Conservation (phyloP, 2,797 vertebrate species). For the Zenarchopterus dispar region DNA sequence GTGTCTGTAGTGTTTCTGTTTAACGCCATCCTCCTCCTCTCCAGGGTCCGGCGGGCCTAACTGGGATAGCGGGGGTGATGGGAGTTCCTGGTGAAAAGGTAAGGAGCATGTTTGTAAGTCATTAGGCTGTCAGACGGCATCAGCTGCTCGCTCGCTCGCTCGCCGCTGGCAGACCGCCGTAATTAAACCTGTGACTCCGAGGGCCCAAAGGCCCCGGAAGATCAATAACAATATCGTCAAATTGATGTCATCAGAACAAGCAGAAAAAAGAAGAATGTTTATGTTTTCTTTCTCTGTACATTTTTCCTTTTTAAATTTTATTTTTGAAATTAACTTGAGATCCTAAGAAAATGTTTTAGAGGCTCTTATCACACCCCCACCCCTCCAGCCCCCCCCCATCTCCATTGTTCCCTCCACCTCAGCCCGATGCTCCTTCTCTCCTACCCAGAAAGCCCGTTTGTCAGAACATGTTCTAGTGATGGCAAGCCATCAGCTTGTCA, state of each 20-base stretch:
- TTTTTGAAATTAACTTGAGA: too few relatives aligned
- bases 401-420: slow-evolving; percentile 19
- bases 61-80: slow-evolving; percentile 85
- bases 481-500: slow-evolving; percentile 54
- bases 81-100: slow-evolving; percentile 94
- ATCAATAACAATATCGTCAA: slow-evolving; percentile 53
- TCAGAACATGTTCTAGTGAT: slow-evolving; percentile 64
- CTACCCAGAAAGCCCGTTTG: slow-evolving; percentile 58
- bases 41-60: slow-evolving; percentile 88
- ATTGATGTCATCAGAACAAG: background rate
- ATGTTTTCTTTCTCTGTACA: too few relatives aligned
- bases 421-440: slow-evolving; percentile 27
- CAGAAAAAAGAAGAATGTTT: too few relatives aligned
- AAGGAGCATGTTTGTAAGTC: slow-evolving; percentile 64
- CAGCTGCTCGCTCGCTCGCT: slow-evolving; percentile 48
- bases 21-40: slow-evolving; percentile 15
- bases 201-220: slow-evolving; percentile 32
- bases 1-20: slow-evolving; percentile 37
- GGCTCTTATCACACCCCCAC: background rate
- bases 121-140: slow-evolving; percentile 77
- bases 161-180: slow-evolving; percentile 58
- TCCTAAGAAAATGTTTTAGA: too few relatives aligned
- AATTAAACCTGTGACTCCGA: slow-evolving; percentile 63
- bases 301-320: too few relatives aligned
- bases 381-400: background rate